Conservation (phyloP, 2,797 vertebrate genomes). For the Periophthalmus magnuspinnatus region DNA sequence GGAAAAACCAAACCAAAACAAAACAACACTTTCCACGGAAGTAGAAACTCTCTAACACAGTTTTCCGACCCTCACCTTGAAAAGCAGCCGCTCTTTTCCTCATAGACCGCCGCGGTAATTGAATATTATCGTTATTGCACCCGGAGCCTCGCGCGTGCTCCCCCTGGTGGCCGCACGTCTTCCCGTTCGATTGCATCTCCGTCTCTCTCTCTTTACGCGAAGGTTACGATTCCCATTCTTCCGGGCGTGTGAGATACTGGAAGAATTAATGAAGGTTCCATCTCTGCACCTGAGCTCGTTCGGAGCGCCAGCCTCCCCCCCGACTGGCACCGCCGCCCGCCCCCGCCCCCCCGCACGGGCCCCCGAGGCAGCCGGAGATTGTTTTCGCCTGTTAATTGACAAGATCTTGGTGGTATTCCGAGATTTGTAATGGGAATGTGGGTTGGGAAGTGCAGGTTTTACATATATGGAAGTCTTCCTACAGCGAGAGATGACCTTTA, state of each 20-base stretch:
- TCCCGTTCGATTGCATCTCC: constrained; percentile 35
- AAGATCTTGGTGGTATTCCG: constrained; percentile 59
- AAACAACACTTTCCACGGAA: no score
- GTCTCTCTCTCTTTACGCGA: constrained; percentile 37
- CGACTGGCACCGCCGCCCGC: constrained; percentile 64
- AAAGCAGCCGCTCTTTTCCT: background rate
- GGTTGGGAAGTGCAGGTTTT: background rate
- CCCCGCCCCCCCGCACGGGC: no score
- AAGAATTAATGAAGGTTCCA: constrained; percentile 68
- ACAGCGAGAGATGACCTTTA: constrained; percentile 30
- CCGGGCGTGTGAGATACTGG: constrained; percentile 44
- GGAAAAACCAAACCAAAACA: no score
- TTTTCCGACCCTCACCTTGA: no score
- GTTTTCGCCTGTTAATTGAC: constrained; percentile 67
- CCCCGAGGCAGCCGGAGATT: constrained; percentile 58
- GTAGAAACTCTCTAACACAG: no score
- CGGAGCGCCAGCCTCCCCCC: constrained; percentile 59
- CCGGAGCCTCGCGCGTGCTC: constrained; percentile 9
- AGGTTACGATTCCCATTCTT: constrained; percentile 41
- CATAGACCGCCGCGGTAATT: background rate
- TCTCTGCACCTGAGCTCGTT: constrained; percentile 66
- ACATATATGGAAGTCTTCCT: background rate
- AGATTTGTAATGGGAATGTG: background rate
- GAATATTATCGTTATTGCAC: constrained; percentile 12
- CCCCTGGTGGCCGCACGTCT: constrained; percentile 18